Evolutionary conservation across 30 jellyfish, hydroid and myxozoan genomes (phyloP), one percentile per base, ranked within the genome.

Genomic region (Cassiopea xamachana): DNA sequence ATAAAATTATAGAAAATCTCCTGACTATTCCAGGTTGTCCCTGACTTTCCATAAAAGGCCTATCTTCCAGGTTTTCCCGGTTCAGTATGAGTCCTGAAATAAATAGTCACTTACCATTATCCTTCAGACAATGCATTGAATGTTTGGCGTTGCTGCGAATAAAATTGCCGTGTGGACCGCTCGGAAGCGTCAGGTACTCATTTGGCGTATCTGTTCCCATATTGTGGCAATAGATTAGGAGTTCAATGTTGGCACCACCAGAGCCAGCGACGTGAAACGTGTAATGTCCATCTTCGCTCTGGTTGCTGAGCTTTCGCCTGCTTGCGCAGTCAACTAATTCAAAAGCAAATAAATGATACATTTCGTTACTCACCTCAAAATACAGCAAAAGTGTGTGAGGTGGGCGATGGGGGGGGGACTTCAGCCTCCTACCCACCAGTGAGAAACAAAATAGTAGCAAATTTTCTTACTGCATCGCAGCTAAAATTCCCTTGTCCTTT

Each of bases 301-400:
- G 89, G 64, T 80, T 74, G 80, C 87, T 83, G 79, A 96, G 86
- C 79, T 83, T 92, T 58, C 92, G 78, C 19, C 82, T 94, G 77
- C 99, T 96, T 47, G 91, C 90, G 83, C 99, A 96, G 77, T 96
- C 99, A 76, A 96, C 99, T 96, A 77, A 27, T 77, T 14, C 87
- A 14, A 1, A 69, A 79, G 46, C 7, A 6, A 55, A 3, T 3
- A 0, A 55, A 55, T 3, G 12, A 55, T 55, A 60, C 45, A 55
- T 55, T 55, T 27, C 39, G 39, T 27, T 27, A 27, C 39, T 27
- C 39, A 0, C 39, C 39, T 27, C 39, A 27, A 27, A 27, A 27
- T 27, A 27, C 39, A 27, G 39, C 39, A 27, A 27, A 27, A 27
- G 39, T 27, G 39, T 27, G 39, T 0, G 39, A 27, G 39, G 39